Percentiles rank a stretch among this genome's conserved stretches.
Evolutionary conservation across 2,113 vertebrate genomes (phyloP).

Genomic region (Dendrocopos noguchii): DNA sequence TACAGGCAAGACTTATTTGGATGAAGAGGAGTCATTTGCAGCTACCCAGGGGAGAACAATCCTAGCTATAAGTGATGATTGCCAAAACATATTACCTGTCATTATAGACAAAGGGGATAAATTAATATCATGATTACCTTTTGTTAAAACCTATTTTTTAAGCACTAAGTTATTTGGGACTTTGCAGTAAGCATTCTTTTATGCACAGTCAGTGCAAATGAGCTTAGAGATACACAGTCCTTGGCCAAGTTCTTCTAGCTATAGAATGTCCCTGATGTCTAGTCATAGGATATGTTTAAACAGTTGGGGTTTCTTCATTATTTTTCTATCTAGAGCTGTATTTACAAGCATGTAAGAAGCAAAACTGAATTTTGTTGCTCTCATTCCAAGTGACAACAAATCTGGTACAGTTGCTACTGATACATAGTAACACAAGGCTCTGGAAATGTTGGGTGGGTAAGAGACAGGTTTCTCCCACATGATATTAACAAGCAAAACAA

Average conservation of each 20-base stretch:
- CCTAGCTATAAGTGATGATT: slow-evolving; percentile 15
- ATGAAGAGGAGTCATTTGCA: slow-evolving; percentile 7
- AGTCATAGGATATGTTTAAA: not conserved
- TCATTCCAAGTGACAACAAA: not conserved
- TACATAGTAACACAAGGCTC: not conserved
- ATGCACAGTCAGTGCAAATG: not conserved
- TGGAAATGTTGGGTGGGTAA: not conserved
- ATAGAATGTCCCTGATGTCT: not conserved
- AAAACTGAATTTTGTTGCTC: not conserved
- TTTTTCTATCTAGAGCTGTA: not conserved
- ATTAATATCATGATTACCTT: not conserved
- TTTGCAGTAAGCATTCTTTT: not conserved
- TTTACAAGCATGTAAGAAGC: not conserved
- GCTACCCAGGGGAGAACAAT: not conserved
- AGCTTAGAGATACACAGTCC: not conserved
- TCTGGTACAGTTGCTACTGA: not conserved
- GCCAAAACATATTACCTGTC: slow-evolving; percentile 17
- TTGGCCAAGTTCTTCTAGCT: not conserved
- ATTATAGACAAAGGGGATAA: slow-evolving; percentile 22
- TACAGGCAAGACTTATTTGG: not conserved
- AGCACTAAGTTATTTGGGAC: not conserved
- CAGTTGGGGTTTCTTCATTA: rapidly evolving
- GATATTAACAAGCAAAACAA: not conserved
- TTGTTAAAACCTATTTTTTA: not conserved
- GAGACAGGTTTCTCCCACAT: not conserved